A percentile compares a stretch with the other conserved stretches of the same genome.
These are phyloP conservation scores for Tipula vernalis DNA, from an alignment of 2,888 invertebrate species.

Conservation along the genomic window DNA sequence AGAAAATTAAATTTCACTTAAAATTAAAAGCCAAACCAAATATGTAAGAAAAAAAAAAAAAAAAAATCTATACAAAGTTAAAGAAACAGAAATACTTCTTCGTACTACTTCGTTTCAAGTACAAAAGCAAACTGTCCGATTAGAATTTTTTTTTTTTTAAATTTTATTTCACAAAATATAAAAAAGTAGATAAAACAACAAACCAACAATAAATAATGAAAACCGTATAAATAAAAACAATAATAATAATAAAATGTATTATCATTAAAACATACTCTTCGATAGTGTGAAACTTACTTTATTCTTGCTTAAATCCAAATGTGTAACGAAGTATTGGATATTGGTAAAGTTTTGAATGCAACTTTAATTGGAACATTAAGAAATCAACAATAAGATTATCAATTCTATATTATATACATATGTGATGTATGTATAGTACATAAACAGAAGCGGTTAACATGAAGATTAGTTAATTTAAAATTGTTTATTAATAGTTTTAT, in stretches of 20 bases:
- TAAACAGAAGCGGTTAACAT: neutral
- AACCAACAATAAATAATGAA: neutral
- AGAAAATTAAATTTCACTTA: neutral
- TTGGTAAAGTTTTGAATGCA: neutral
- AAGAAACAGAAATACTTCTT: neutral
- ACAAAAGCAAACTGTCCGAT: conserved; percentile 4
- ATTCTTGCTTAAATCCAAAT: neutral
- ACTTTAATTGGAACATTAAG: neutral
- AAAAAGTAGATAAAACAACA: neutral
- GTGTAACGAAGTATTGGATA: neutral
- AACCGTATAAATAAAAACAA: neutral
- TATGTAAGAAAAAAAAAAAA: neutral
- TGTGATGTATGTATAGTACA: neutral
- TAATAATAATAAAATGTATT: neutral
- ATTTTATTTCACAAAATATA: neutral
- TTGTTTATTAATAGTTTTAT: neutral
- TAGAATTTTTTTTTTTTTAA: neutral
- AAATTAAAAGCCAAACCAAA: neutral
- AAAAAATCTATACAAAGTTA: neutral
- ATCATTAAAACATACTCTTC: neutral
- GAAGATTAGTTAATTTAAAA: neutral
- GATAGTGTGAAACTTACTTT: neutral
- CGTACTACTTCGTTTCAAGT: conserved; percentile 4
- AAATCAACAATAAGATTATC: neutral
- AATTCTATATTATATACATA: neutral